A percentile compares a stretch with the other conserved stretches of the same genome.
Evolutionary conservation across 2,113 vertebrate genomes (phyloP).

Genomic region (Saccopteryx leptura): DNA sequence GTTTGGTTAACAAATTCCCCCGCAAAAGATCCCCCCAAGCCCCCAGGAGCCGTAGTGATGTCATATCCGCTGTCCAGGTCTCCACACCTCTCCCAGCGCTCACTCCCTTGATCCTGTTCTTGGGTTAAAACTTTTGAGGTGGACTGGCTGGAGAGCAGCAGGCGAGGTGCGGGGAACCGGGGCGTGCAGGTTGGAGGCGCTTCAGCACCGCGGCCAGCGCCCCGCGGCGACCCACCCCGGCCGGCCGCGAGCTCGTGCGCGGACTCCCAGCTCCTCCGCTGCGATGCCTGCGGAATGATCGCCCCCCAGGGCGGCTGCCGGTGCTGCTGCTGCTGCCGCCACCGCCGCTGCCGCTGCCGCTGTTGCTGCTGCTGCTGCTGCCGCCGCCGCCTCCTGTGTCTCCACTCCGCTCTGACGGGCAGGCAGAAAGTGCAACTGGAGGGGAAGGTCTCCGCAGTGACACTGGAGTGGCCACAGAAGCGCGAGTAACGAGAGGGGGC

Average conservation of each 20-base stretch:
- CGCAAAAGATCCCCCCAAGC: background rate
- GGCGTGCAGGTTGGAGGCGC: constrained; percentile 58
- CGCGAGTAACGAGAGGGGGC: constrained; percentile 70
- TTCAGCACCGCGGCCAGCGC: constrained; percentile 85
- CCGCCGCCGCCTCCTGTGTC: constrained; percentile 76
- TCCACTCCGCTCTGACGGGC: constrained; percentile 83
- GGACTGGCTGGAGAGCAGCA: constrained; percentile 30
- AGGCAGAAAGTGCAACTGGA: constrained; percentile 85
- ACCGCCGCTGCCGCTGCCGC: constrained; percentile 77
- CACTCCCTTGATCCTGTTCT: constrained; percentile 63
- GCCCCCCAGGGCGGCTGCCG: constrained; percentile 86
- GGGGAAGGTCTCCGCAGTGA: constrained; percentile 83
- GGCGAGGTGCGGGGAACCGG: background rate
- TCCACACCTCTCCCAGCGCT: constrained; percentile 78
- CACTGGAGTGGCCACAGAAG: constrained; percentile 81
- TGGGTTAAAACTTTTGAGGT: constrained; percentile 90
- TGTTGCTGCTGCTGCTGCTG: constrained; percentile 58
- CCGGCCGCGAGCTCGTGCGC: background rate
- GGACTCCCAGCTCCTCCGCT: constrained; percentile 67
- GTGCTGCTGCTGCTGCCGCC: constrained; percentile 71
- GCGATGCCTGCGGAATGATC: constrained; percentile 89
- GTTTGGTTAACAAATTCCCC: constrained; percentile 80
- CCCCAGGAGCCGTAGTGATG: constrained; percentile 88
- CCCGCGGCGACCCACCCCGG: constrained; percentile 72
- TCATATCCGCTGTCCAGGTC: constrained; percentile 91